phyloP scores from a whole-genome alignment of 2,113 vertebrate genomes.

The Protobothrops flavoviridis region DNA sequence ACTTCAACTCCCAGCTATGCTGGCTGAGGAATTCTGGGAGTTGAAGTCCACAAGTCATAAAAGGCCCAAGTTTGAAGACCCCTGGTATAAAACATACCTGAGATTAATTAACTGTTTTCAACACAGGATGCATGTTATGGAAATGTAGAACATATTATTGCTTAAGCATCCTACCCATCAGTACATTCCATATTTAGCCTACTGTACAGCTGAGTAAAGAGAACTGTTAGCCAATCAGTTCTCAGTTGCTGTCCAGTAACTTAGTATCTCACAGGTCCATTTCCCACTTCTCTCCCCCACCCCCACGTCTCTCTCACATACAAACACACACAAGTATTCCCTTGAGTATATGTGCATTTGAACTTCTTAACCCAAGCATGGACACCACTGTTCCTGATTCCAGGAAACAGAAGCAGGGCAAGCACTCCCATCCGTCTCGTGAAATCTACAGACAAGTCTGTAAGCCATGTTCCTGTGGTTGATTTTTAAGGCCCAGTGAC shows the following conservation, averaged over 20 bases:
- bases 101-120: background rate
- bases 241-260: background rate
- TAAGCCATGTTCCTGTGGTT: too few relatives aligned
- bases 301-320: background rate
- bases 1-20: too few relatives aligned
- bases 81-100: background rate
- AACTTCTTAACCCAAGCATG: background rate
- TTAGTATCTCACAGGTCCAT: background rate
- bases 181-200: background rate
- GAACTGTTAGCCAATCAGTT: background rate
- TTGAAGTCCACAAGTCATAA: too few relatives aligned
- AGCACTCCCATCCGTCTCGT: background rate
- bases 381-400: background rate
- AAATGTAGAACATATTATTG: background rate
- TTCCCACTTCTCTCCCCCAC: background rate
- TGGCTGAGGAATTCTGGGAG: too few relatives aligned
- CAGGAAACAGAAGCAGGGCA: background rate
- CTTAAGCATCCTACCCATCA: background rate
- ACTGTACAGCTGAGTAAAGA: background rate
- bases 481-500: background rate
- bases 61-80: too few relatives aligned
- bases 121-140: background rate
- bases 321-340: background rate
- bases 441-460: background rate
- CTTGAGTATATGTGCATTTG: background rate